Conservation (phyloP, 1,140 invertebrate genomes). For the Zaprionus taronus region DNA sequence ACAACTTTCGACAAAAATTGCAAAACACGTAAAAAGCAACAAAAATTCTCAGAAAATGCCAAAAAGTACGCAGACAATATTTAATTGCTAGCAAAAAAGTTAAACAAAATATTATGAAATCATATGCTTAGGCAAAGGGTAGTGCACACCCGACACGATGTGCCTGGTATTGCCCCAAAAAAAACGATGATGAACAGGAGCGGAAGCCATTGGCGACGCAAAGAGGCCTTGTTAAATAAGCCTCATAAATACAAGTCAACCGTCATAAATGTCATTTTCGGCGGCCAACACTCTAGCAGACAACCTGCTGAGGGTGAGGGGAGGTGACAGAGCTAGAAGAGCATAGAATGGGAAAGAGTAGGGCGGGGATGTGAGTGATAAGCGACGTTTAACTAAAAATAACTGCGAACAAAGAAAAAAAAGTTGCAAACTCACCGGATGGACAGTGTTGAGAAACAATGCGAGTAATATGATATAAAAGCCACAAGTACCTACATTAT, state of each 20-base stretch:
- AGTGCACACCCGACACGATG: not conserved
- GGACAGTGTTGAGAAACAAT: slow-evolving; percentile 37
- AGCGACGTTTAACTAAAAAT: slow-evolving; percentile 60
- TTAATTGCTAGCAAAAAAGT: not conserved
- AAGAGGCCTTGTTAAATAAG: slow-evolving; percentile 49
- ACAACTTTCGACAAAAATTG: not conserved
- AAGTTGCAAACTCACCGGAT: slow-evolving; percentile 45
- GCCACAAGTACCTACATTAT: slow-evolving; percentile 37
- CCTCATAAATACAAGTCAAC: slow-evolving; percentile 69
- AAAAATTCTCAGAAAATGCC: not conserved
- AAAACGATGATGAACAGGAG: not conserved
- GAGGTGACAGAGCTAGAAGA: not conserved
- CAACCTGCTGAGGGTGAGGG: not conserved
- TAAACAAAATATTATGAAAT: slow-evolving; percentile 1
- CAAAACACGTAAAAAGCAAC: not conserved
- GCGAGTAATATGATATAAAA: slow-evolving; percentile 42
- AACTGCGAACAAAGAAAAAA: slow-evolving; percentile 26
- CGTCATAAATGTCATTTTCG: slow-evolving; percentile 68
- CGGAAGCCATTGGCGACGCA: slow-evolving; percentile 22
- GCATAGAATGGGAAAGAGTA: not conserved
- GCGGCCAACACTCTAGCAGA: slow-evolving; percentile 29
- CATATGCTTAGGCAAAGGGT: not conserved
- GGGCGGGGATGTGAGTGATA: slow-evolving; percentile 39
- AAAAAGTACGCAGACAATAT: not conserved
- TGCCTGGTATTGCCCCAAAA: not conserved